Base-by-base conservation (phyloP, 64 coral and sea anemone genomes). In the Porites australiensis region DNA sequence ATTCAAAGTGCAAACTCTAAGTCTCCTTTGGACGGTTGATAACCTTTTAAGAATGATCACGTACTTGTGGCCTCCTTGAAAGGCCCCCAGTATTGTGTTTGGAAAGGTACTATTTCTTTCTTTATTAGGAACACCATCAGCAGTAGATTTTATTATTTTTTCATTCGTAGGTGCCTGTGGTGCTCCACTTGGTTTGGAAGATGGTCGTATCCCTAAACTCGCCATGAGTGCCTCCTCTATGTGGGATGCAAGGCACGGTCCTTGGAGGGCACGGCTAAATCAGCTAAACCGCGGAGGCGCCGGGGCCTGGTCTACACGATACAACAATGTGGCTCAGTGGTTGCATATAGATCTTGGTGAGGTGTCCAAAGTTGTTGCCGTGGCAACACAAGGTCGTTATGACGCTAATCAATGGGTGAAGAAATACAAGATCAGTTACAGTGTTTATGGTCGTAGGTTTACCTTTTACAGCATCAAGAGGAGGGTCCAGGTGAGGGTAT, bases 361-460 rank as follows among this genome's bases (percentile, higher is more conserved):
- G 23, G 50, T 74, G 12, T 77, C 82, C 64, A 87, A 48, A 50
- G 70, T 93, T 43, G 65, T 85, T 51, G 73, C 82, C 16, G 72
- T 87, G 60, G 70, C 83, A 51, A 93, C 91, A 7, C 91, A 93
- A 65, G 91, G 91, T 53, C 91, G 91, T 70, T 93, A 93, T 60
- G 91, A 93, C 14, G 82, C 91, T 8, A 93, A 93, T 13, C 91
- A 93, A 18, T 93, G 91, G 91, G 91, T 87, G 23, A 93, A 68
- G 82, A 93, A 70, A 52, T 93, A 86, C 82, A 60, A 93, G 91
- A 75, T 93, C 19, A 75, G 64, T 11, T 87, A 74, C 51, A 76
- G 91, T 76, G 54, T 87, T 1, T 43, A 58, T 44, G 82, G 83
- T 8, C 79, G 12, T 19, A 76, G 66, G 49, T 87, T 93, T 44